Base-by-base conservation (phyloP, 2,888 invertebrate genomes). In the Actias luna region DNA sequence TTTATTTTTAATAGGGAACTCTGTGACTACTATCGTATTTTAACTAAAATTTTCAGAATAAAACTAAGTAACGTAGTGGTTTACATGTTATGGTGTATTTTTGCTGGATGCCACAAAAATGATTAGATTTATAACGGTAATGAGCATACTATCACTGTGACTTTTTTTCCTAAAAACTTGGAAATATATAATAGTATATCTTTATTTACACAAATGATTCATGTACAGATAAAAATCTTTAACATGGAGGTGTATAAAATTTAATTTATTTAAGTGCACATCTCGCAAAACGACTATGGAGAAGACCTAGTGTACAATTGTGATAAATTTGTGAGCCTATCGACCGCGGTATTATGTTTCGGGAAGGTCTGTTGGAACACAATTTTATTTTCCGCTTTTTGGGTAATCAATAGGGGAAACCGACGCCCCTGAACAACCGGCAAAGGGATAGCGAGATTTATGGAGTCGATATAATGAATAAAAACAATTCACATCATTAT, bases 371-470 rank as follows among this genome's bases (percentile, higher is more conserved):
- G 74, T 71, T 78, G 78, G 84, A 80, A 85, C 82, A 85, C 85
- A 83, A 88, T 92, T 91, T 90, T 92, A 90, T 91, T 91, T 92
- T 91, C 90, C 91, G 91, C 89, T 88, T 89, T 91, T 92, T 91
- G 87, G 88, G 90, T 91, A 91, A 91, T 92, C 92, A 92, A 92
- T 92, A 91, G 90, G 90, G 91, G 90, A 87, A 82, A 83, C 82
- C 86, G 79, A 83, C 85, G 85, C 85, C 86, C 85, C 84, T 82
- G 78, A 83, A 86, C 84, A 82, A 83, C 79, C 67, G 78, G 76
- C 78, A 74, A 73, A 76, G 69, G 66, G 65, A 74, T 63, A 62
- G 60, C 59, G 73, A 65, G 69, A 73, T 68, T 64, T 46, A 65
- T 79, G 68, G 85, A 85, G 83, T 68, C 74, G 83, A 65, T 55